Evolutionary conservation across 2,888 invertebrate genomes (phyloP).

Genomic region (Polylopha cassiicola): DNA sequence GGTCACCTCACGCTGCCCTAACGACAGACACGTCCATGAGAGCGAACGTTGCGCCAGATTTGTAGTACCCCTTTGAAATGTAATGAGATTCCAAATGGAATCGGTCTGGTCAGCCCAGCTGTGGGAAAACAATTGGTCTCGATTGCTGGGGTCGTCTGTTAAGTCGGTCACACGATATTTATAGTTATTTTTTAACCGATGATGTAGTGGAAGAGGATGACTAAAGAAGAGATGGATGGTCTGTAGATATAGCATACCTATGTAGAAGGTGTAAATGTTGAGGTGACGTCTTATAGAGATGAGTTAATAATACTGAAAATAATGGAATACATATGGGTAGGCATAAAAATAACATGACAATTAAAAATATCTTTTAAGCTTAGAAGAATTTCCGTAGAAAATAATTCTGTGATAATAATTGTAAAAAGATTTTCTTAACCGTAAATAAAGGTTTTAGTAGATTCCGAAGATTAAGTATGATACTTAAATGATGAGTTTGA

Average conservation of each 20-base stretch:
- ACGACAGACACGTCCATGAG: conserved; percentile 76
- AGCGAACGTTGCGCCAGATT: conserved; percentile 70
- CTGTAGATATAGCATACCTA: no score
- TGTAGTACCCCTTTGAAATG: conserved; percentile 70
- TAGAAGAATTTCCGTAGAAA: neutral
- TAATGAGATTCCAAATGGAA: conserved; percentile 77
- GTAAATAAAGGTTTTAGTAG: no score
- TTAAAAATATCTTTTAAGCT: no score
- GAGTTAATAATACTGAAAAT: no score
- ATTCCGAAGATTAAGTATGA: conserved; percentile 25
- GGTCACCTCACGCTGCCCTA: conserved; percentile 77
- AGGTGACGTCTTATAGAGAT: no score
- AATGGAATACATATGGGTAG: no score
- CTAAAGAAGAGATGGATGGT: no score
- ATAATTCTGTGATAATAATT: neutral
- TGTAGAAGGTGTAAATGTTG: no score
- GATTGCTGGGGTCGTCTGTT: conserved; percentile 54
- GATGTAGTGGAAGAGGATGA: no score
- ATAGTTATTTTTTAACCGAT: no score
- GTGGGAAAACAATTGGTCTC: conserved; percentile 69
- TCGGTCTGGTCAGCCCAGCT: conserved; percentile 47
- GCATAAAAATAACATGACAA: no score
- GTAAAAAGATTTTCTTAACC: neutral
- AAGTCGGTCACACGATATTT: conserved; percentile 60
- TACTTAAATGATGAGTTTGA: conserved; percentile 30